Evolutionary conservation across 2,797 vertebrate species (phyloP), one percentile per base, ranked within the genome.

Genomic region (Acropternis orthonyx): DNA sequence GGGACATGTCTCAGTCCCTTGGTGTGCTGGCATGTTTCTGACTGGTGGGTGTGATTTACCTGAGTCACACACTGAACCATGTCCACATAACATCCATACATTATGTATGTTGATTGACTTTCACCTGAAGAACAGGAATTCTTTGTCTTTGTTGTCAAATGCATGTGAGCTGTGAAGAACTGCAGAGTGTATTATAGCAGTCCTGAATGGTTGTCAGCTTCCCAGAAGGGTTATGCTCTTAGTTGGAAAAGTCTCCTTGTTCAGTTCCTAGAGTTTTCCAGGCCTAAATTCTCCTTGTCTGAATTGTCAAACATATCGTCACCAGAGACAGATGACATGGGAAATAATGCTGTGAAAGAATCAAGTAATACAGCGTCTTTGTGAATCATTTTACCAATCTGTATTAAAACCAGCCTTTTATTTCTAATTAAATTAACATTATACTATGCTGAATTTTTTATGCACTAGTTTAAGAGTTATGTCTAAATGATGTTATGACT

Each of bases 391-490:
- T 78, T 73, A 52, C 36, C 84, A 69, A 90, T 90, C 69, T 86
- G 19, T 28, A 81, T 75, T 79, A 84, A 95, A 95, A 9, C 30
- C 43, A 87, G 63, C 9, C 18, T 92, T 84, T 88, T 79, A 56
- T 71, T 94, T 85, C 58, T 88, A 59, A 86, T 71, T 86, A 75
- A 91, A 94, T 84, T 88, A 91, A 36, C 68, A 69, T 89, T 41
- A n/a, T 37, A 59, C 20, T 23, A 30, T 10, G 51, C n/a, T 81
- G 66, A 63, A 95, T 69, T n/a, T 54, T 86, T 79, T 62, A 92
- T 81, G 67, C 0, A 0, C 34, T 61, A 15, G 20, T 73, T 55
- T 55, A 75, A 74, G 61, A 73, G 34, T 89, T 82, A 90, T 26
- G 66, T 67, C 62, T 92, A 83, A 89, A 88, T 37, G 27, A 59